These are phyloP conservation scores for Erynnis tages DNA, from an alignment of 2,888 invertebrate species.

Conservation along the genomic window DNA sequence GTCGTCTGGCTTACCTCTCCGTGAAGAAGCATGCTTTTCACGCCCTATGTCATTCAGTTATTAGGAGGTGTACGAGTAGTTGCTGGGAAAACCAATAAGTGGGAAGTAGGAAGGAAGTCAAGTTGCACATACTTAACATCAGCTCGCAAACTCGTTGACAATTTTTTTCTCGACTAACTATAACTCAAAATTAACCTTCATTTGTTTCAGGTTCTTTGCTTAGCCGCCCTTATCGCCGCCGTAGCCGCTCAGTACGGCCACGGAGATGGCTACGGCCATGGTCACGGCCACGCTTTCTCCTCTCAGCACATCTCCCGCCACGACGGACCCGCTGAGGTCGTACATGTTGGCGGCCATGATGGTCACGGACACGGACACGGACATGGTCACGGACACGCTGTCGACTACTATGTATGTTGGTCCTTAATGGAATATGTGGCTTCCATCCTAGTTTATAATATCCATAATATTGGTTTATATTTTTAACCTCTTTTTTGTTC, in stretches of 20 bases:
- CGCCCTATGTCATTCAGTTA: too few relatives aligned
- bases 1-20: too few relatives aligned
- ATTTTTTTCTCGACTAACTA: too few relatives aligned
- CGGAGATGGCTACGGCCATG: conserved; percentile 48
- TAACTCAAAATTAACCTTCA: neutral
- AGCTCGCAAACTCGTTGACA: too few relatives aligned
- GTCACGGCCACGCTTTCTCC: conserved; percentile 48
- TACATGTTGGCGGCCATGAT: conserved; percentile 44
- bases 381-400: conserved; percentile 29
- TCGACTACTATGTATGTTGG: conserved; percentile 41
- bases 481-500: too few relatives aligned
- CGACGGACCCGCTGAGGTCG: conserved; percentile 54
- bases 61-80: too few relatives aligned
- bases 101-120: too few relatives aligned
- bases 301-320: conserved; percentile 62
- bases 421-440: too few relatives aligned
- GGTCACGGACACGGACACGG: conserved; percentile 49
- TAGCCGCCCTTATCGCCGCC: conserved; percentile 48
- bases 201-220: conserved; percentile 44
- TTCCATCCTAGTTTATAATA: too few relatives aligned
- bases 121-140: neutral
- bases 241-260: conserved; percentile 50
- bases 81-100: too few relatives aligned
- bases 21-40: too few relatives aligned
- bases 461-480: too few relatives aligned